These are phyloP conservation scores for Ceratina australensis DNA, from an alignment of 1,140 invertebrate genomes.

Conservation along the genomic window DNA sequence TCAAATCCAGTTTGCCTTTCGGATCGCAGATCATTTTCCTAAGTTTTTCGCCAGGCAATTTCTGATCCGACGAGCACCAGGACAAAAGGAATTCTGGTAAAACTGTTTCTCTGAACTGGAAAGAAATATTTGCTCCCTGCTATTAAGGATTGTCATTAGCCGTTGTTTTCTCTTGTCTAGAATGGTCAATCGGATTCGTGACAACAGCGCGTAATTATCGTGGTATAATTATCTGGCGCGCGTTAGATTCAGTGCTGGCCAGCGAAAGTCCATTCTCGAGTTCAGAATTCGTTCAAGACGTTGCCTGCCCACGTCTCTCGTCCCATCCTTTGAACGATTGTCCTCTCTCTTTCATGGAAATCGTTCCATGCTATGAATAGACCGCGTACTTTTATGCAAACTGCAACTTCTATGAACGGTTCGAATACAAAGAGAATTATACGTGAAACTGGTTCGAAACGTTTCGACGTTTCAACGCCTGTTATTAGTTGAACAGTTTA, in stretches of 20 bases:
- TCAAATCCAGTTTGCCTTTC: background rate
- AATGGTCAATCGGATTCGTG: background rate
- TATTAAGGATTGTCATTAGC: too few relatives aligned
- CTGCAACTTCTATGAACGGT: too few relatives aligned
- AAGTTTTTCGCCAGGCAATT: too few relatives aligned
- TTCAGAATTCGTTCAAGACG: background rate
- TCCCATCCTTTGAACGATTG: background rate
- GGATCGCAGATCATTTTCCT: background rate
- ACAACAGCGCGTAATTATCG: background rate
- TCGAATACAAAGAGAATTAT: too few relatives aligned
- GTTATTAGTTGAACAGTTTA: too few relatives aligned
- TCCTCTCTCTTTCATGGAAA: background rate
- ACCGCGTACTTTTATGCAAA: too few relatives aligned
- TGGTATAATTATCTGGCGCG: conserved; percentile 1
- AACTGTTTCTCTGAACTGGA: background rate
- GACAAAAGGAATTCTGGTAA: background rate
- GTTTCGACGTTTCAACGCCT: background rate
- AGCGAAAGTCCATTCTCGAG: conserved; percentile 26
- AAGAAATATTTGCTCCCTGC: too few relatives aligned
- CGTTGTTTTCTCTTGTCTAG: background rate
- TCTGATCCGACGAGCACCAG: too few relatives aligned
- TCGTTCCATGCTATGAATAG: too few relatives aligned
- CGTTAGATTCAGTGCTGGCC: background rate
- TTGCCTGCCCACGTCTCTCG: background rate
- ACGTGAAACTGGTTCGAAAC: too few relatives aligned